Conservation (phyloP, 2,113 vertebrate species). For the Megaceryle maxima region DNA sequence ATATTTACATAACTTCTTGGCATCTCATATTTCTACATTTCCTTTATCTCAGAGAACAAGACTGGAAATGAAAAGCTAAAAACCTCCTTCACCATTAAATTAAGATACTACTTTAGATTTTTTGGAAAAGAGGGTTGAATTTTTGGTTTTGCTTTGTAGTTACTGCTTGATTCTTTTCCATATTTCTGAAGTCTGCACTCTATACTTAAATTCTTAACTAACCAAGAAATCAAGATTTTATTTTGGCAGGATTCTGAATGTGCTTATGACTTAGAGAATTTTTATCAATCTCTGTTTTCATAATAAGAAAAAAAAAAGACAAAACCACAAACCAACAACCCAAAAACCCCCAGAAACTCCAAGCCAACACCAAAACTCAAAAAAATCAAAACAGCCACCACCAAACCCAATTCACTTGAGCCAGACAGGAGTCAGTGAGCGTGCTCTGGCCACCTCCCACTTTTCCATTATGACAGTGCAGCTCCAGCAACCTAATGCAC, state of each 20-base stretch:
- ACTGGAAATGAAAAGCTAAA: neutral
- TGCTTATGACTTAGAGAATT: neutral
- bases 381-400: too few relatives aligned
- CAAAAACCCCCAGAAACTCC: neutral
- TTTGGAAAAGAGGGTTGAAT: neutral
- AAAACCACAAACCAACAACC: neutral
- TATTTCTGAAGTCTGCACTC: neutral
- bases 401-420: neutral
- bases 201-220: neutral
- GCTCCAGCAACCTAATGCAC: neutral
- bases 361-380: too few relatives aligned
- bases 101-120: neutral
- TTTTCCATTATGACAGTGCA: neutral
- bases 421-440: accelerated
- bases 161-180: neutral
- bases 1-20: slow-evolving; percentile 2
- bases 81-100: neutral
- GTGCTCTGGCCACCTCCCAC: neutral
- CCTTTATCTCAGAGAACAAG: neutral
- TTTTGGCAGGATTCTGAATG: neutral
- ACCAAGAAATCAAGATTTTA: neutral
- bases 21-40: neutral
- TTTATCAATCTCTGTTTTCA: neutral
- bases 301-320: neutral
- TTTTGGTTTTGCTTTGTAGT: neutral